Evolutionary conservation across 2,113 vertebrate species (phyloP), one percentile per base, ranked within the genome.

Genomic region (Elephantulus edwardii): DNA sequence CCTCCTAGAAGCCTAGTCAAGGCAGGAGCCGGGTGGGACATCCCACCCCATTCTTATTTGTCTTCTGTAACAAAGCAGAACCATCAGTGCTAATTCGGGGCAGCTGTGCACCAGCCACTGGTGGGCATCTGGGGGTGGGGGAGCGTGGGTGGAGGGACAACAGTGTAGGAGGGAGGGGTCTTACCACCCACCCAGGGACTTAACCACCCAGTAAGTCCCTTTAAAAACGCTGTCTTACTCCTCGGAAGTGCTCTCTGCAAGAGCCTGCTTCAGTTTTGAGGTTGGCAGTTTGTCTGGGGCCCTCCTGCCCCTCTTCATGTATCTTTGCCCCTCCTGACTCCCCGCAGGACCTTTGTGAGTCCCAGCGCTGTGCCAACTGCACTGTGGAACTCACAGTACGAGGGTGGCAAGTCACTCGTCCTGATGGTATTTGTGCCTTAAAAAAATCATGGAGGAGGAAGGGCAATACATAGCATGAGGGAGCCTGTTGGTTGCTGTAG

Each of bases 81-180:
- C 48, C 46, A 62, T 8, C 44, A 26, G 64, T 17, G 6, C 75
- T 94, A 92, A 91, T 79, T 78, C 14, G 2, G 30, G 86, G 81
- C 94, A 96, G 92, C 89, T 83, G 89, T 40, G 44, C 24, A 24
- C 76, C 66, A 40, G 30, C 20, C 3, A 1, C 62, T 70, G 76
- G 58, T 28, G 54, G 78, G 79, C 83, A 56, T 79, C 80, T 20
- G 58, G 77, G 62, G 74, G 72, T 64, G 52, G 33, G 88, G 62
- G 10, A 0, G 80, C 71, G 35, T n/a, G 13, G n/a, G n/a, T n/a
- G n/a, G n/a, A n/a, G n/a, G n/a, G n/a, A n/a, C n/a, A n/a, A n/a
- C n/a, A n/a, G n/a, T n/a, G n/a, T n/a, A n/a, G n/a, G n/a, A 88
- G 42, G 79, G 24, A 0, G 42, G 66, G 60, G 58, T 52, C 58